These are phyloP conservation scores for Megastigmus dorsalis DNA, from an alignment of 2,888 invertebrate genomes.

Conservation along the genomic window DNA sequence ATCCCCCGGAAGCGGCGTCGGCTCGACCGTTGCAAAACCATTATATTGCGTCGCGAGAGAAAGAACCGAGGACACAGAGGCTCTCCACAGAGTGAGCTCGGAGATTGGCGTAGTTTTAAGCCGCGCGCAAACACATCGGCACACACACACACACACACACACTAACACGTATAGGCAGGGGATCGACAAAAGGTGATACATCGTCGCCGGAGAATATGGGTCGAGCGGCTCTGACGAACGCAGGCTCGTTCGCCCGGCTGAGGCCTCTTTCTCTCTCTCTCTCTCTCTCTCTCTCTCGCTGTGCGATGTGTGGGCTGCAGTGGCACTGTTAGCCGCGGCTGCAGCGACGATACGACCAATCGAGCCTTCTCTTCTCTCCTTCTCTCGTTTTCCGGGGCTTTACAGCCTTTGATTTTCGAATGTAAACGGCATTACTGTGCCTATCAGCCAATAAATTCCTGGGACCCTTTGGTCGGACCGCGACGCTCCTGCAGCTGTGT, in stretches of 20 bases:
- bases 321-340: no score
- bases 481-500: no score
- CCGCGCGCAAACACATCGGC: no score
- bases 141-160: no score
- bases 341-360: no score
- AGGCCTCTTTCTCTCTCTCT: not conserved
- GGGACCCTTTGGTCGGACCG: no score
- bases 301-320: no score
- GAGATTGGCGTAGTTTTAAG: constrained; percentile 30
- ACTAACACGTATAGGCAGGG: no score
- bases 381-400: not conserved
- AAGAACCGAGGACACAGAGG: no score
- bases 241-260: not conserved
- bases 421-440: not conserved
- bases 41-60: not conserved
- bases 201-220: constrained; percentile 10
- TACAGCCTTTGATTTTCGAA: constrained; percentile 6
- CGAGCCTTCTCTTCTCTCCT: no score
- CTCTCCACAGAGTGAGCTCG: no score
- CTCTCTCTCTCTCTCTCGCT: not conserved
- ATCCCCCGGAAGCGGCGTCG: not conserved
- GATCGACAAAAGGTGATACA: constrained; percentile 28
- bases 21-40: not conserved
- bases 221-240: constrained; percentile 1
- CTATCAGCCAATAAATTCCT: constrained; percentile 7